Conservation (phyloP, 2,888 invertebrate genomes). For the Belgica antarctica region DNA sequence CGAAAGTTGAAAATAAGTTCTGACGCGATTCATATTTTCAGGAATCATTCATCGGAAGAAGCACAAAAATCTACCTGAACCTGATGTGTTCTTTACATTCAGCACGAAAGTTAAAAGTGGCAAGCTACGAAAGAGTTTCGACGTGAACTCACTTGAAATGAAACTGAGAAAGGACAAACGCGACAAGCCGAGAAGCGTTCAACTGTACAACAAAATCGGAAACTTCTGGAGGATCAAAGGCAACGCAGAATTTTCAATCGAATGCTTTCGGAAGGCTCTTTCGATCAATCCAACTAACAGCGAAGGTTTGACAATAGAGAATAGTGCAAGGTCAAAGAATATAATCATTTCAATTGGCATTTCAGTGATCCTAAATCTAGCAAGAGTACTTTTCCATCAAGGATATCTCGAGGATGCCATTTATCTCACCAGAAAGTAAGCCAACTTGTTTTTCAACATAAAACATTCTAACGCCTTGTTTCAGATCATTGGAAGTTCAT, state of each 20-base stretch:
- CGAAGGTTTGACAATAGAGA: no score
- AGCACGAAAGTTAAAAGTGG: conserved; percentile 62
- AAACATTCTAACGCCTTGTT: not conserved
- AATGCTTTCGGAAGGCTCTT: conserved; percentile 82
- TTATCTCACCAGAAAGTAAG: conserved; percentile 70
- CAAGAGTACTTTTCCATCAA: conserved; percentile 77
- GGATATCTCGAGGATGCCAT: conserved; percentile 89
- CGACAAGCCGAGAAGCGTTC: conserved; percentile 80
- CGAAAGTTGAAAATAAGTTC: not conserved
- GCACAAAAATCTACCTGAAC: conserved; percentile 44
- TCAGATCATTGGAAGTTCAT: conserved; percentile 72
- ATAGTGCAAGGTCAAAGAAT: no score
- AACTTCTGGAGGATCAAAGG: conserved; percentile 91
- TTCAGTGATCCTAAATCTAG: conserved; percentile 78
- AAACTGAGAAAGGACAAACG: conserved; percentile 74
- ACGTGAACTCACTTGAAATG: conserved; percentile 71
- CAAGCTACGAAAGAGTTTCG: conserved; percentile 62
- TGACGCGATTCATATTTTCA: not conserved
- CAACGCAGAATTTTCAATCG: conserved; percentile 80
- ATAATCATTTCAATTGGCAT: no score
- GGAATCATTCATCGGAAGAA: conserved; percentile 4
- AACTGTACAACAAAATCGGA: conserved; percentile 85
- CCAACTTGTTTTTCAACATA: not conserved
- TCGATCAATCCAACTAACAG: conserved; percentile 84
- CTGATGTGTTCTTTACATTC: conserved; percentile 70